Percentiles rank a stretch among this genome's conserved stretches.
Evolutionary conservation across 2,888 invertebrate genomes (phyloP).

Genomic region (Hypomecis punctinalis): DNA sequence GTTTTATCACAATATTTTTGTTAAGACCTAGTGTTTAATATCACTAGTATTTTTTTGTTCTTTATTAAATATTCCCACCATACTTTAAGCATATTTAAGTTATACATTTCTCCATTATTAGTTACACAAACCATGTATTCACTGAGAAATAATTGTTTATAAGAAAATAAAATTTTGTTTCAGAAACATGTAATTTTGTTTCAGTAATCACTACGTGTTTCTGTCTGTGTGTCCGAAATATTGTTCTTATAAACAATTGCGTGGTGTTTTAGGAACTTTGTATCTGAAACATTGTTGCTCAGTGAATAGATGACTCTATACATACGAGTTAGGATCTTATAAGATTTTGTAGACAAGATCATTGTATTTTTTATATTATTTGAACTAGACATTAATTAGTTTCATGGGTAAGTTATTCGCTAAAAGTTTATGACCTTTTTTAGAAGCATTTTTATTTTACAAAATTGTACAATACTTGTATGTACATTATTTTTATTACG

Average conservation of each 20-base stretch:
- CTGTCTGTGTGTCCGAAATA: too few relatives aligned
- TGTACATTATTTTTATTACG: constrained; percentile 43
- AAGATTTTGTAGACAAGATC: constrained; percentile 27
- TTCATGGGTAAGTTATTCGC: neutral
- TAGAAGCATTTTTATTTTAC: constrained; percentile 10
- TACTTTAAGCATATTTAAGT: constrained; percentile 43
- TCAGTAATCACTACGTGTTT: too few relatives aligned
- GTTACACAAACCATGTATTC: constrained; percentile 1
- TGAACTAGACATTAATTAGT: constrained; percentile 7
- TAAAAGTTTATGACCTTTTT: constrained; percentile 1
- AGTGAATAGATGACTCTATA: too few relatives aligned
- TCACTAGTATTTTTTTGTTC: constrained; percentile 24
- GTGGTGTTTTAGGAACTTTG: too few relatives aligned
- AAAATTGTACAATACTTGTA: constrained; percentile 28
- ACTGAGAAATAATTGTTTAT: too few relatives aligned
- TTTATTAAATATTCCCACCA: constrained; percentile 48
- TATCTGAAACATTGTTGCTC: too few relatives aligned
- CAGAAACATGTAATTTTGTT: too few relatives aligned
- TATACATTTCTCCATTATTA: constrained; percentile 45
- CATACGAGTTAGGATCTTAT: constrained; percentile 15
- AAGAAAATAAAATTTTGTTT: too few relatives aligned
- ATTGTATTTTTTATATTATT: constrained; percentile 25
- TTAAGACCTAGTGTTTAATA: constrained; percentile 13
- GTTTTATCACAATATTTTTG: constrained; percentile 18
- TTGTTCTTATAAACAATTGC: too few relatives aligned